Conservation (phyloP, 1,140 invertebrate species). For the Micrasema longulum region DNA sequence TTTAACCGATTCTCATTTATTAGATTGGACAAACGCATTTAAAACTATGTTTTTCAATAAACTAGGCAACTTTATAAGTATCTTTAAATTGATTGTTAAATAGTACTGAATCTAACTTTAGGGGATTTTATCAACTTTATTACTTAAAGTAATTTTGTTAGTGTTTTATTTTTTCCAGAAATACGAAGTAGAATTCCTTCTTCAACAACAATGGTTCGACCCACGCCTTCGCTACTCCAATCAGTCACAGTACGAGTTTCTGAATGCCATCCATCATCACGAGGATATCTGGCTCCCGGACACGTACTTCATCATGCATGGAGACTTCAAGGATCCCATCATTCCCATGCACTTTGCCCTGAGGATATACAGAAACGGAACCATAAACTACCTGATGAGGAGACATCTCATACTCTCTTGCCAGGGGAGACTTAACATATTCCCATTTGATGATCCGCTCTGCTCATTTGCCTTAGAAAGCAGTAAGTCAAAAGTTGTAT, state of each 20-base stretch:
- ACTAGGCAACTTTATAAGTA: too few relatives aligned
- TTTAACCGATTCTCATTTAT: too few relatives aligned
- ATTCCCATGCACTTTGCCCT: conserved; percentile 92
- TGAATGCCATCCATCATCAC: conserved; percentile 92
- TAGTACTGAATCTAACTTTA: too few relatives aligned
- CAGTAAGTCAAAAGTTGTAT: conserved; percentile 85
- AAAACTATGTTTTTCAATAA: too few relatives aligned
- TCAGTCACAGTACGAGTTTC: conserved; percentile 84
- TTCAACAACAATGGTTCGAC: conserved; percentile 93
- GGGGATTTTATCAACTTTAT: too few relatives aligned
- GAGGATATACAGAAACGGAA: conserved; percentile 90
- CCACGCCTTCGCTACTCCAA: conserved; percentile 87
- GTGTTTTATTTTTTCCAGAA: conserved; percentile 72
- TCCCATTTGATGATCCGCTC: conserved; percentile 94
- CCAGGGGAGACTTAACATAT: conserved; percentile 92
- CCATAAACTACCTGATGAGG: conserved; percentile 92
- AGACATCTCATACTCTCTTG: conserved; percentile 92
- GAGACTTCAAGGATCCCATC: conserved; percentile 92
- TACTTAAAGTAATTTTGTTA: too few relatives aligned
- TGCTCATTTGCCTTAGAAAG: conserved; percentile 96
- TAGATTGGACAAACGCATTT: too few relatives aligned
- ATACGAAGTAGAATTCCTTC: conserved; percentile 93
- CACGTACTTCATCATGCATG: conserved; percentile 95
- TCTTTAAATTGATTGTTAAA: too few relatives aligned
- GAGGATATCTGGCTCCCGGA: conserved; percentile 92